Conservation (phyloP, 2,113 vertebrate genomes). For the Urocitellus parryii region DNA sequence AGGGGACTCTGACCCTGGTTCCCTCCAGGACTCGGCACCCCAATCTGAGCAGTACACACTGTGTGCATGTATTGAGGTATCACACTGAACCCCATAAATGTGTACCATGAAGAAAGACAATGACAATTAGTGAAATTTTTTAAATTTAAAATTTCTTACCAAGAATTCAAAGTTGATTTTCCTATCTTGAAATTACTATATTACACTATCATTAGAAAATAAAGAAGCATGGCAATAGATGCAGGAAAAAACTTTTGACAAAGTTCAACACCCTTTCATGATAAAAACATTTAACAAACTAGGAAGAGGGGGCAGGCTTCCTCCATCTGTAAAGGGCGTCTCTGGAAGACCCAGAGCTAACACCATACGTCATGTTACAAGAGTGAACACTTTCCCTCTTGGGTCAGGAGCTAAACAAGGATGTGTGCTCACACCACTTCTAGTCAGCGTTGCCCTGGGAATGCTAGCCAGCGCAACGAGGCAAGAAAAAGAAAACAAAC, state of each 20-base stretch:
- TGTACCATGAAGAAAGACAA: background rate
- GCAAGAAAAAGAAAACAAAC: background rate
- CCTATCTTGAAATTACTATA: background rate
- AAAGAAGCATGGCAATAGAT: background rate
- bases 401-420: background rate
- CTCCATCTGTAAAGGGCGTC: background rate
- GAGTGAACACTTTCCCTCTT: background rate
- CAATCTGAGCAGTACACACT: background rate
- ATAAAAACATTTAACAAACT: constrained; percentile 24
- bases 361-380: background rate
- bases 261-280: background rate
- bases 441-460: background rate
- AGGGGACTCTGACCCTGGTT: background rate
- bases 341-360: background rate
- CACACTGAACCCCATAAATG: background rate
- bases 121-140: too few relatives aligned
- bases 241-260: background rate
- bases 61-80: background rate
- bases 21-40: background rate
- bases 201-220: background rate
- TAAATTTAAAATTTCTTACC: too few relatives aligned
- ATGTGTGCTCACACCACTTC: background rate
- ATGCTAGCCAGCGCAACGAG: background rate
- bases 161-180: background rate
- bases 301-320: background rate